Percentiles rank a stretch among this genome's conserved stretches.
phyloP scores from a whole-genome alignment of 2,797 vertebrate species.

The Apogon talboti region DNA sequence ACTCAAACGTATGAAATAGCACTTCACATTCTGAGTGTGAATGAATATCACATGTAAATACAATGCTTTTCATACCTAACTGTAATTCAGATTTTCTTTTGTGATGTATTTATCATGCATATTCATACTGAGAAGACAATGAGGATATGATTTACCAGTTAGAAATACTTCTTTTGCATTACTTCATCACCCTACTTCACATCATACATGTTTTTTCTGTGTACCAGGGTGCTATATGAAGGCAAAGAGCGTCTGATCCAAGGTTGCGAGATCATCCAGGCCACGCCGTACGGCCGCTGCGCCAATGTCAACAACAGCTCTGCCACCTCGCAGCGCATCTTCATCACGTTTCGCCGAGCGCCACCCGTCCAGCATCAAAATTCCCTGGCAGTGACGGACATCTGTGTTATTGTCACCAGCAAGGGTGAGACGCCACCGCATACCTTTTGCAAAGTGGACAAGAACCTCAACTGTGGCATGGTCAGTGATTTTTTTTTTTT shows the following conservation, averaged over 20 bases:
- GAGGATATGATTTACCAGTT: no score
- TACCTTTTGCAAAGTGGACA: constrained; percentile 97
- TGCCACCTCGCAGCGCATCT: constrained; percentile 93
- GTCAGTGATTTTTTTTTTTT: constrained; percentile 84
- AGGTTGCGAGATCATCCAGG: constrained; percentile 95
- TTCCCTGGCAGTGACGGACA: constrained; percentile 95
- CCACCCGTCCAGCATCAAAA: constrained; percentile 90
- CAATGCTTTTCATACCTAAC: no score
- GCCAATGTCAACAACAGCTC: constrained; percentile 99
- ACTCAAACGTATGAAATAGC: no score
- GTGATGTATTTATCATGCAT: no score
- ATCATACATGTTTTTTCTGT: accelerated
- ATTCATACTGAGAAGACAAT: no score
- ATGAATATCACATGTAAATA: no score
- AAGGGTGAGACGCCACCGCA: constrained; percentile 97
- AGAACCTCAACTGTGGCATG: constrained; percentile 98
- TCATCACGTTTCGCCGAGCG: constrained; percentile 93
- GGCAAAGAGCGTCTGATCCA: constrained; percentile 94
- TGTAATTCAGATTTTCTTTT: no score
- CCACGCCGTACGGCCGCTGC: constrained; percentile 96
- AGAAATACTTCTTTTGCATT: no score
- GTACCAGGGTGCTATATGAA: constrained; percentile 92
- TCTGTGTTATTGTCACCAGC: constrained; percentile 95
- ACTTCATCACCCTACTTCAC: background rate
- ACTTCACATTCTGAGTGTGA: no score